Evolutionary conservation across 2,888 invertebrate species (phyloP), one percentile per base, ranked within the genome.

Genomic region (Acanthopleura granulata): DNA sequence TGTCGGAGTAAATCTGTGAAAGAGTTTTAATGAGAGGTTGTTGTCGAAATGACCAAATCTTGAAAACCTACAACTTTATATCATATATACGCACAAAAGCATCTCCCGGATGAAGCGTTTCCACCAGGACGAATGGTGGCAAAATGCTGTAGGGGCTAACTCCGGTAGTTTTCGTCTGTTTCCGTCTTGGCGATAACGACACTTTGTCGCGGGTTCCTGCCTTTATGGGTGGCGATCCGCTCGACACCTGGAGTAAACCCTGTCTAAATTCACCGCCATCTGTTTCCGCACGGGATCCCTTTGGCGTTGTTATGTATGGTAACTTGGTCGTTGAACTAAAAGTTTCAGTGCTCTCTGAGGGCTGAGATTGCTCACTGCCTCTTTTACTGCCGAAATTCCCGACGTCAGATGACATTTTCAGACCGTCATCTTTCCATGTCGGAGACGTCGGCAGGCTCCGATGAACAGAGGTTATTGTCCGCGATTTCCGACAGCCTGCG

Each of bases 101-200:
- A 75, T 86, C 83, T 11, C 89, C 89, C 0, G 86, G 84, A 72
- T 85, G 84, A n/a, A 89, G 78, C 0, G 87, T 84, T 76, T 89
- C 89, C n/a, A 89, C 83, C 75, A 87, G 87, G 16, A 89, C 87
- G 80, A 88, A 89, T 18, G 87, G 85, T 30, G 89, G 89, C 30
- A 22, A 40, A 18, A 27, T 18, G 27, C 62, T 57, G 29, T 22
- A 25, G 25, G 73, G 40, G n/a, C 22, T 22, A 18, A 57, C 18
- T 57, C 12, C 57, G 57, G 57, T 57, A 18, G 22, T 57, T 57
- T 57, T 57, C 57, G n/a, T 18, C 18, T 18, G 22, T 57, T 57
- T 57, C 6, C 12, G 22, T 57, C 12, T 6, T 25, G 66, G 66
- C 3, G 57, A 57, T 22, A n/a, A 12, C n/a, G n/a, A 22, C 3